Base-by-base conservation (phyloP, 2,797 vertebrate genomes). In the Chrosomus eos region DNA sequence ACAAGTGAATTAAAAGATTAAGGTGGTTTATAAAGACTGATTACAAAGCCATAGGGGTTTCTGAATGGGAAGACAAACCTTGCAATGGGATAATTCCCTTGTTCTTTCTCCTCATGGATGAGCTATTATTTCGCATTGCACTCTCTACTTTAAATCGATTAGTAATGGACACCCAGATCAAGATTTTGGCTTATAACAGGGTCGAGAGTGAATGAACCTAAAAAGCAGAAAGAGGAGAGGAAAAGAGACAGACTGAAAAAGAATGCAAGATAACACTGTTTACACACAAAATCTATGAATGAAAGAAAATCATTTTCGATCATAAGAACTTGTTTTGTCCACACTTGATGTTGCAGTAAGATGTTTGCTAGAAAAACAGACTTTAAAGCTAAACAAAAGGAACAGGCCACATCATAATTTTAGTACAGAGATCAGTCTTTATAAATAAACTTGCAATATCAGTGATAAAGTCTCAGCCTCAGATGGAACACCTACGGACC, bases 1-100 rank as follows among this genome's bases (percentile, higher is more conserved):
- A 94, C 94, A 94, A 95, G 95, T 96, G 94, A 95, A 96, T 95
- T 96, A 95, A 95, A 92, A 96, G 95, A 94, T 96, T 95, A 95
- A 94, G 93, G 95, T 93, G 94, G 92, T 95, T 95, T 95, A 95
- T 92, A 93, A 94, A 94, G 94, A 94, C 93, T 94, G 94, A 95
- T 95, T 95, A 95, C 93, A 94, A 95, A 94, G 94, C 93, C 93
- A 92, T 88, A 89, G 94, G 93, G 95, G 93, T 91, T 96, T 94
- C 91, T 90, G 91, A 94, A 95, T 92, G 89, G 90, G 91, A 93
- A 95, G 93, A 94, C 93, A 94, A 94, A 95, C 93, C 92, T 91
- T 91, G 90, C 93, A 92, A 94, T 94, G 90, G 88, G 88, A 92
- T 93, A 94, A 95, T 93, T 93, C 93, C 91, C 90, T 92, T 92